Percentiles rank a stretch among this genome's conserved stretches.
phyloP scores from a whole-genome alignment of 2,113 vertebrate species.

The Tapirus terrestris region DNA sequence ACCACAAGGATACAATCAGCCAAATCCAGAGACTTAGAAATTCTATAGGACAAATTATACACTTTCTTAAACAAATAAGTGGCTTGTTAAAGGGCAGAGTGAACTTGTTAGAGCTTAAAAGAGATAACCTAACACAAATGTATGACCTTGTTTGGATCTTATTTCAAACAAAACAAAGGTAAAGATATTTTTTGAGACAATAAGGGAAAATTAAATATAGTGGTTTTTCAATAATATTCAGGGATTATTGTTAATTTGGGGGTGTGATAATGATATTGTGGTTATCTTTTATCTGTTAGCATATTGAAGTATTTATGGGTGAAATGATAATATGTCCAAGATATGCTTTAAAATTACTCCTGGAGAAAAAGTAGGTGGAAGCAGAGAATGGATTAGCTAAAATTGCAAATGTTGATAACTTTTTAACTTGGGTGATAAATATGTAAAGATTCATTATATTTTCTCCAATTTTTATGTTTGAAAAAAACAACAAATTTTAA shows the following conservation, averaged over 20 bases:
- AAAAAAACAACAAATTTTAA: background rate
- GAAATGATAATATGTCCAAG: background rate
- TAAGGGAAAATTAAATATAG: background rate
- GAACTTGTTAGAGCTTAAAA: background rate
- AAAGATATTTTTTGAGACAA: background rate
- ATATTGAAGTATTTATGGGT: background rate
- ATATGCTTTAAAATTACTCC: background rate
- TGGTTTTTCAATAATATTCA: background rate
- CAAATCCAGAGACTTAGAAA: background rate
- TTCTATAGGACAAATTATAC: background rate
- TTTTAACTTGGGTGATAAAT: background rate
- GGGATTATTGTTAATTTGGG: background rate
- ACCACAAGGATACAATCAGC: background rate
- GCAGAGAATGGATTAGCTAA: background rate
- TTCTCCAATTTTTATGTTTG: background rate
- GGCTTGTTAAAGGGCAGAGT: background rate
- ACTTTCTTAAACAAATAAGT: background rate
- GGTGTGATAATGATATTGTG: background rate
- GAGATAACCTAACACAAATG: background rate
- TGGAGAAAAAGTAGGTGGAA: background rate
- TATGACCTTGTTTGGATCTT: background rate
- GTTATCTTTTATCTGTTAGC: background rate
- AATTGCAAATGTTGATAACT: background rate
- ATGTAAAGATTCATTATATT: background rate
- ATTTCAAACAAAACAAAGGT: background rate